Percentiles rank a stretch among this genome's conserved stretches.
Evolutionary conservation across 2,113 vertebrate genomes (phyloP).

Genomic region (Strix uralensis): DNA sequence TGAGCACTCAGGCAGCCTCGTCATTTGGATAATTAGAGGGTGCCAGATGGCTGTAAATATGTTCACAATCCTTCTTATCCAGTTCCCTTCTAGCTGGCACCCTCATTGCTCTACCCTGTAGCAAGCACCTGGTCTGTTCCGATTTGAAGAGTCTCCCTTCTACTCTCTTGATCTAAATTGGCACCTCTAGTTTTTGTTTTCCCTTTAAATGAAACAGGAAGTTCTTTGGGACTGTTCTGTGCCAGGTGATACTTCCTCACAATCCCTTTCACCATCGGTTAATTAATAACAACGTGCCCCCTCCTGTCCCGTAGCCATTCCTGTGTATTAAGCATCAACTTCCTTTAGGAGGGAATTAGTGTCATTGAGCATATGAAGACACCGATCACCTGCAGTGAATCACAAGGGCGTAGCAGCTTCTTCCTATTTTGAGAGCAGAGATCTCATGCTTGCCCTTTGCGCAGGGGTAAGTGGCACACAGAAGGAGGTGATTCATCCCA

Average conservation of each 20-base stretch:
- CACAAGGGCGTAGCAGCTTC: not conserved
- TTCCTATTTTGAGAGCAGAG: not conserved
- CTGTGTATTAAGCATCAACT: not conserved
- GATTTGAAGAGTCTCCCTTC: not conserved
- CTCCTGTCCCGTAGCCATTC: not conserved
- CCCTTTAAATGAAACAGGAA: not conserved
- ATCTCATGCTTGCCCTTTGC: not conserved
- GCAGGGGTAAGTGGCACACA: not conserved
- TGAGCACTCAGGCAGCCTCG: not conserved
- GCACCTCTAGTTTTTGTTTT: not conserved
- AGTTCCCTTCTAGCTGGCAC: constrained; percentile 23
- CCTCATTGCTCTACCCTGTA: not conserved
- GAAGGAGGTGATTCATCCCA: constrained; percentile 15
- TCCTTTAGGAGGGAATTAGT: not conserved
- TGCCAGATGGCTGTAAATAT: constrained; percentile 66
- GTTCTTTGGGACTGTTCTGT: not conserved
- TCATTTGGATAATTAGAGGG: constrained; percentile 36
- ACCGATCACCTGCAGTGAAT: not conserved
- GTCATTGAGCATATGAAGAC: not conserved
- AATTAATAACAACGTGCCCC: accelerated
- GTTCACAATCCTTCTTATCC: constrained; percentile 45
- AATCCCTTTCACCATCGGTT: not conserved
- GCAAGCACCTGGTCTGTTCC: constrained; percentile 28
- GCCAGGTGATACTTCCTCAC: not conserved
- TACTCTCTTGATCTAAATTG: not conserved